Evolutionary conservation across 1,140 invertebrate genomes (phyloP).

Genomic region (Chrysomallon squamiferum): DNA sequence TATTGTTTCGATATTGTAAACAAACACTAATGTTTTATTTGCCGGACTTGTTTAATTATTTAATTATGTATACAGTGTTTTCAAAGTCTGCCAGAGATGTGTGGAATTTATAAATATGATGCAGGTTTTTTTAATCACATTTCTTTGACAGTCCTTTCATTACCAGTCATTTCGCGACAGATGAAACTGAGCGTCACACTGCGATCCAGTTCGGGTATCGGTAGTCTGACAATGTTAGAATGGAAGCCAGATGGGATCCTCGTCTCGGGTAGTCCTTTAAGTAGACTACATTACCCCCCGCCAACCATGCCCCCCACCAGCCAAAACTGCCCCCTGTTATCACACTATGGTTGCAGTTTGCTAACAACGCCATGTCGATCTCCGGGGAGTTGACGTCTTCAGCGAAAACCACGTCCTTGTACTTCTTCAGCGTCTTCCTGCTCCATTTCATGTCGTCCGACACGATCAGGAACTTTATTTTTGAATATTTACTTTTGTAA

Average conservation of each 20-base stretch:
- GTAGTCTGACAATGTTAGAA: constrained; percentile 18
- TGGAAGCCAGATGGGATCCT: constrained; percentile 12
- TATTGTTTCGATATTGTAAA: no score
- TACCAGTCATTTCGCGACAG: no score
- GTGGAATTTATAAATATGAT: no score
- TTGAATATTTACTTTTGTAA: constrained; percentile 24
- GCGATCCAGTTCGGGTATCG: constrained; percentile 19
- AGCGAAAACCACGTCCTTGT: constrained; percentile 11
- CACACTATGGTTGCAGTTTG: constrained; percentile 40
- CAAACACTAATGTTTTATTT: no score
- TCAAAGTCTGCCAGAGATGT: no score
- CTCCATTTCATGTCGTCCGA: constrained; percentile 42
- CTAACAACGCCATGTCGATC: constrained; percentile 49
- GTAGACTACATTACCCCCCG: constrained; percentile 40
- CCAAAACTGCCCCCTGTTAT: constrained; percentile 42
- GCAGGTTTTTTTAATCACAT: no score
- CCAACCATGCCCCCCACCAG: constrained; percentile 46
- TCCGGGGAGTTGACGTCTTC: constrained; percentile 19
- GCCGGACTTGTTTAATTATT: no score
- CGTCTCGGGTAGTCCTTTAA: constrained; percentile 28
- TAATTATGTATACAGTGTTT: no score
- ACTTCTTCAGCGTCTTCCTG: no score
- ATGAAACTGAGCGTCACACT: no score
- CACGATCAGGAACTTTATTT: constrained; percentile 33
- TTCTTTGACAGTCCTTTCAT: no score